A percentile compares a stretch with the other conserved stretches of the same genome.
phyloP scores from a whole-genome alignment of 1,140 invertebrate species.

The Saccostrea glomerata region DNA sequence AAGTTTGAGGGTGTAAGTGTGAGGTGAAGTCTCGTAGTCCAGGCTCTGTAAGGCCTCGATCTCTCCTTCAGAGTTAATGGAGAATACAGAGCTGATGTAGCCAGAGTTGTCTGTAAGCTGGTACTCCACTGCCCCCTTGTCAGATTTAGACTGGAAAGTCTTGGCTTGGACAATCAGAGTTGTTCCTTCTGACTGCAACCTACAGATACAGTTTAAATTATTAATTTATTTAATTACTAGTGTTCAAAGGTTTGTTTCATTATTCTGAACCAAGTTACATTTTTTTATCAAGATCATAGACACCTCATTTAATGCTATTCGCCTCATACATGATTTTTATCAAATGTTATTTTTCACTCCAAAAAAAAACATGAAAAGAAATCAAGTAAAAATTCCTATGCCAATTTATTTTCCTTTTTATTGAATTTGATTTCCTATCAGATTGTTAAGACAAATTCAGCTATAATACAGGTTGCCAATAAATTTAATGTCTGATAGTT shows the following conservation, averaged over 20 bases:
- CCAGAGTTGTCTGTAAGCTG: constrained; percentile 50
- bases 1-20: constrained; percentile 58
- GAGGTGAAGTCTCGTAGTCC: constrained; percentile 60
- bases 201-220: too few species aligned
- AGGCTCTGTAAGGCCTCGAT: constrained; percentile 61
- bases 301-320: not conserved
- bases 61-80: constrained; percentile 57
- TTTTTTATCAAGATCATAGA: not conserved
- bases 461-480: not conserved
- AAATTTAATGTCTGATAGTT: not conserved
- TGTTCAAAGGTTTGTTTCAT: too few species aligned
- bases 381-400: not conserved
- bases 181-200: constrained; percentile 48
- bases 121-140: constrained; percentile 45
- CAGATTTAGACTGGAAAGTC: constrained; percentile 57
- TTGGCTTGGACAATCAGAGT: constrained; percentile 57
- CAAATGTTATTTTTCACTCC: not conserved
- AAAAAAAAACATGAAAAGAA: not conserved
- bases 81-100: constrained; percentile 57
- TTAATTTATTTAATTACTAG: too few species aligned
- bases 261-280: not conserved
- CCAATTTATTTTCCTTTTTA: not conserved
- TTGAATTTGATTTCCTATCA: not conserved
- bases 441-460: not conserved
- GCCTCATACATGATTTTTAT: not conserved